Conservation (phyloP, 2,888 invertebrate species). For the Diachrysia chrysitis region DNA sequence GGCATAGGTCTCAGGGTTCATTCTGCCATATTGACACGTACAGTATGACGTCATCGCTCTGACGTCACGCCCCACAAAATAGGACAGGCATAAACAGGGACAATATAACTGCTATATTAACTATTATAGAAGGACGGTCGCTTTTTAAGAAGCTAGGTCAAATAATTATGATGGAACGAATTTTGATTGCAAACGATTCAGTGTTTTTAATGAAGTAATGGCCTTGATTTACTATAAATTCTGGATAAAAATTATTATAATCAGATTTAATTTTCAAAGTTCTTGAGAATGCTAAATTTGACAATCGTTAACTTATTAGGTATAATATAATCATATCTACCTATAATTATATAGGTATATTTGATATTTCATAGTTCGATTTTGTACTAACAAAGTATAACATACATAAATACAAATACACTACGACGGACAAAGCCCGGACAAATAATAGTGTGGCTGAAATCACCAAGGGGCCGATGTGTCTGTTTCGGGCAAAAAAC, state of each 20-base stretch:
- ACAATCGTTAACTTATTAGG: too few species aligned
- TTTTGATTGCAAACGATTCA: constrained; percentile 19
- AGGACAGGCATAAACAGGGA: constrained; percentile 50
- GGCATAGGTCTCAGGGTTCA: constrained; percentile 22
- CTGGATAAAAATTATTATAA: too few species aligned
- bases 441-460: neutral
- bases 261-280: too few species aligned
- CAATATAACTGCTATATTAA: constrained; percentile 57
- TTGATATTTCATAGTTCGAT: too few species aligned
- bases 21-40: constrained; percentile 33
- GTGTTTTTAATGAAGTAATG: neutral
- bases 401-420: neutral
- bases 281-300: too few species aligned
- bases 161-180: constrained; percentile 9
- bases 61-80: constrained; percentile 52
- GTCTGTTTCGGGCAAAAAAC: neutral
- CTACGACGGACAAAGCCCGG: neutral
- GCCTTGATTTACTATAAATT: neutral
- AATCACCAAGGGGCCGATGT: neutral
- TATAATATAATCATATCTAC: too few species aligned
- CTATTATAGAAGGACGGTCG: constrained; percentile 38
- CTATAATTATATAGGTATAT: too few species aligned
- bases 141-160: constrained; percentile 21
- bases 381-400: too few species aligned
- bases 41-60: constrained; percentile 48